A percentile compares a stretch with the other conserved stretches of the same genome.
Conservation (phyloP, 2,113 vertebrate genomes). For the Dipodomys merriami region DNA sequence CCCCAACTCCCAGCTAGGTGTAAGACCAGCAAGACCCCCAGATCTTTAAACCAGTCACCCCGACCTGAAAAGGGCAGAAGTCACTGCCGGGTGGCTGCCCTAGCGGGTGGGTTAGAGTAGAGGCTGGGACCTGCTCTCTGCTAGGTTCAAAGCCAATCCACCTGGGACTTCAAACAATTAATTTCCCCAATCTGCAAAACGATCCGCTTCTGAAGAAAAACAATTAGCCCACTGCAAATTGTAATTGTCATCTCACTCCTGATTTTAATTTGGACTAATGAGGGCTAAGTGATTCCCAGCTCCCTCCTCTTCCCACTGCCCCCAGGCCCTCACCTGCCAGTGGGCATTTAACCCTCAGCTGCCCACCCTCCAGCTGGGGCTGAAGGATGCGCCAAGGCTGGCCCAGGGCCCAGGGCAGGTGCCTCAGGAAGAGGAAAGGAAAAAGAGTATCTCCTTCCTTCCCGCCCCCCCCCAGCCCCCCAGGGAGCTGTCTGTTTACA, state of each 20-base stretch:
- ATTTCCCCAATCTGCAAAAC: constrained; percentile 82
- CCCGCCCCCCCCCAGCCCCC: background rate
- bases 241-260: constrained; percentile 87
- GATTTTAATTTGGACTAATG: constrained; percentile 88
- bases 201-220: constrained; percentile 82
- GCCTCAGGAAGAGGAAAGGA: background rate
- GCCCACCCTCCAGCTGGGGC: background rate
- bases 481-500: constrained; percentile 70
- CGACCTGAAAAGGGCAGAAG: background rate
- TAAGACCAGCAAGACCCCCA: background rate
- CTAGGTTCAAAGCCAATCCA: constrained; percentile 77
- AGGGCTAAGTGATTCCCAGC: constrained; percentile 82
- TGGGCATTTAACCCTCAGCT: constrained; percentile 35
- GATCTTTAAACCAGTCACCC: background rate
- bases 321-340: constrained; percentile 55
- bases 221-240: constrained; percentile 86
- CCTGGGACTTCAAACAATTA: constrained; percentile 83
- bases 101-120: background rate
- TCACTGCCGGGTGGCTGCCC: background rate
- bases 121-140: background rate
- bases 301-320: constrained; percentile 60
- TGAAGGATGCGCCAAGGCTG: background rate
- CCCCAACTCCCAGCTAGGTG: background rate
- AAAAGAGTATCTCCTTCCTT: background rate
- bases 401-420: background rate